phyloP scores from a whole-genome alignment of 1,140 invertebrate species.

The Berghia stephanieae region DNA sequence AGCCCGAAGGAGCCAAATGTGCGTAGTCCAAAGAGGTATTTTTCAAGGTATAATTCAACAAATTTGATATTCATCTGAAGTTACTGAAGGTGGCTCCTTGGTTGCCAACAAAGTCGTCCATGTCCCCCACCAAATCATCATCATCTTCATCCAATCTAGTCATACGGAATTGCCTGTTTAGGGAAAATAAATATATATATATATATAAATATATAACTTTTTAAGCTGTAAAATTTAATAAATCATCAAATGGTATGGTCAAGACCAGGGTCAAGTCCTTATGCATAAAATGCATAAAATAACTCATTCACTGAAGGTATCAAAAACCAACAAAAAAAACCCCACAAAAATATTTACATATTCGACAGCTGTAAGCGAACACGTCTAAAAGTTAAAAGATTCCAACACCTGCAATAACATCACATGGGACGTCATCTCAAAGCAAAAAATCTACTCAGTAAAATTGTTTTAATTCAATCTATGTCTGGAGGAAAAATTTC shows the following conservation, averaged over 20 bases:
- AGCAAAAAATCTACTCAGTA: too few relatives aligned
- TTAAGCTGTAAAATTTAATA: neutral
- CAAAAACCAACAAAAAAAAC: neutral
- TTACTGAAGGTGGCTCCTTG: conserved; percentile 40
- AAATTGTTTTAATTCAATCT: too few relatives aligned
- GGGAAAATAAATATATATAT: neutral
- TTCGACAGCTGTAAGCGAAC: neutral
- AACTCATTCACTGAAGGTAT: neutral
- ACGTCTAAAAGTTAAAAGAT: too few relatives aligned
- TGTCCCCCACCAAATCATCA: conserved; percentile 39
- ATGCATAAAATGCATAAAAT: neutral
- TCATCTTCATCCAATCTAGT: conserved; percentile 45
- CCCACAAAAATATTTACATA: neutral
- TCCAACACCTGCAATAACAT: too few relatives aligned
- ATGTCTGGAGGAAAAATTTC: too few relatives aligned
- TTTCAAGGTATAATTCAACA: too few relatives aligned
- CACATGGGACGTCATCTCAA: too few relatives aligned
- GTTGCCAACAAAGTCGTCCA: conserved; percentile 46
- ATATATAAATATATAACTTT: too few relatives aligned
- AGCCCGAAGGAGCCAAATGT: too few relatives aligned
- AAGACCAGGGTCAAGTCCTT: neutral
- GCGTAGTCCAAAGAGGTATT: too few relatives aligned
- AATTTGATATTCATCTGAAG: conserved; percentile 24
- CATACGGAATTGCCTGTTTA: conserved; percentile 48
- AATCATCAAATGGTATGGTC: neutral